Evolutionary conservation across 1,140 invertebrate species (phyloP).

Genomic region (Cotesia chilonis): DNA sequence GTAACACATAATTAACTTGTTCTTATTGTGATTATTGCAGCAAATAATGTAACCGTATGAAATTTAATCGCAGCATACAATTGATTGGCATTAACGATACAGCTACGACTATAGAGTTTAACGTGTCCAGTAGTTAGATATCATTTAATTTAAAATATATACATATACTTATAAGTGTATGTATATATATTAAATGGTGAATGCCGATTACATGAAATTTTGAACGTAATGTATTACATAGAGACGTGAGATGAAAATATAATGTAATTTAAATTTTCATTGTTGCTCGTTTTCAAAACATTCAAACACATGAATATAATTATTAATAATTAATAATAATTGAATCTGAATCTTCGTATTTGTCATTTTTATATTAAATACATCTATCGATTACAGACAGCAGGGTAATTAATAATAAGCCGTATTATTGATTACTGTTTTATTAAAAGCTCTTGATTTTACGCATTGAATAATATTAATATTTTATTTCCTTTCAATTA

Average conservation of each 20-base stretch:
- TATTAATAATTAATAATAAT: too few relatives aligned
- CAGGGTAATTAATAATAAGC: too few relatives aligned
- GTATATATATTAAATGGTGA: constrained; percentile 29
- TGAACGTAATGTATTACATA: background rate
- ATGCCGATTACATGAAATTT: constrained; percentile 16
- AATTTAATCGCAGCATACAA: constrained; percentile 6
- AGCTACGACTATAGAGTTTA: constrained; percentile 16
- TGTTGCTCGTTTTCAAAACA: constrained; percentile 5
- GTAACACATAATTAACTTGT: constrained; percentile 1
- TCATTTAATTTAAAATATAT: constrained; percentile 26
- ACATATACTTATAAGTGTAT: constrained; percentile 26
- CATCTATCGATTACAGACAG: too few relatives aligned
- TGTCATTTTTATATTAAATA: background rate
- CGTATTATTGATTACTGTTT: constrained; percentile 1
- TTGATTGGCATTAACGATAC: constrained; percentile 21
- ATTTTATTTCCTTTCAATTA: constrained; percentile 38
- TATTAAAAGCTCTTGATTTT: background rate
- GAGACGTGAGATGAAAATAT: constrained; percentile 23
- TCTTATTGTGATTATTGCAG: constrained; percentile 19
- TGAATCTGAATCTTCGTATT: background rate
- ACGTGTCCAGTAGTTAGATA: constrained; percentile 33
- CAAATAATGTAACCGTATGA: constrained; percentile 23
- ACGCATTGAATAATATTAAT: background rate
- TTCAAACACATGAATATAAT: too few relatives aligned
- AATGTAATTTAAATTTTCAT: constrained; percentile 17